Percentiles rank a stretch among this genome's conserved stretches.
Conservation (phyloP, 2,113 vertebrate genomes). For the Amazona guildingii region DNA sequence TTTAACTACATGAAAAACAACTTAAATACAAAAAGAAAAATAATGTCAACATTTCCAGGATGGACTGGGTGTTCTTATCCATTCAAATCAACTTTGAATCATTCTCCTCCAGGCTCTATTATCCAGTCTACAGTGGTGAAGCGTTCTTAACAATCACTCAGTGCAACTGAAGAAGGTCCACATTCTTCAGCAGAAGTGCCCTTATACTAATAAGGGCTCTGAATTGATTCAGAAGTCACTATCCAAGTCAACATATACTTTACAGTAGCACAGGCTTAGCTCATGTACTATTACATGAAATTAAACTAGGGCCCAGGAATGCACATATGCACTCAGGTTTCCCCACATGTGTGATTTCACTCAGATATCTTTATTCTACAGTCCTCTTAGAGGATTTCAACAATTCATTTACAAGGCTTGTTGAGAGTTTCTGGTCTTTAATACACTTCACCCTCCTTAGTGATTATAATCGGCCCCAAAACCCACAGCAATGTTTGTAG, state of each 20-base stretch:
- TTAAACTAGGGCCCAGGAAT: background rate
- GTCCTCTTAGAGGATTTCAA: background rate
- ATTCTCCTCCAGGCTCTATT: background rate
- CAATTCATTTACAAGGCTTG: background rate
- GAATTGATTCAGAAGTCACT: background rate
- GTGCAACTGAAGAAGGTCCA: background rate
- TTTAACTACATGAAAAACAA: conserved; percentile 36
- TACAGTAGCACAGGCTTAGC: background rate
- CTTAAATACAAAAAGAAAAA: conserved; percentile 33
- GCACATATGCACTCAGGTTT: background rate
- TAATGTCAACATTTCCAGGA: conserved; percentile 18
- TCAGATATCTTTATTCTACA: background rate
- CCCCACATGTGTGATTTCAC: background rate
- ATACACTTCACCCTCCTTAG: background rate
- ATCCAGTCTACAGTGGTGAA: background rate
- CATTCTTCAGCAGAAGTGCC: background rate
- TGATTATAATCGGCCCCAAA: background rate
- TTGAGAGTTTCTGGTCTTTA: conserved; percentile 15
- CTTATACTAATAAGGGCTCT: background rate
- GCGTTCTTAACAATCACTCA: background rate
- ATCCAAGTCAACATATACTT: background rate
- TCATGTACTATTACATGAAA: background rate
- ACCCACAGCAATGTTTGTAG: background rate
- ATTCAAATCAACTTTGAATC: conserved; percentile 28
- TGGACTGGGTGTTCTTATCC: conserved; percentile 10